Percentiles rank a stretch among this genome's conserved stretches.
phyloP scores from a whole-genome alignment of 2,113 vertebrate genomes.

The Trichechus manatus region DNA sequence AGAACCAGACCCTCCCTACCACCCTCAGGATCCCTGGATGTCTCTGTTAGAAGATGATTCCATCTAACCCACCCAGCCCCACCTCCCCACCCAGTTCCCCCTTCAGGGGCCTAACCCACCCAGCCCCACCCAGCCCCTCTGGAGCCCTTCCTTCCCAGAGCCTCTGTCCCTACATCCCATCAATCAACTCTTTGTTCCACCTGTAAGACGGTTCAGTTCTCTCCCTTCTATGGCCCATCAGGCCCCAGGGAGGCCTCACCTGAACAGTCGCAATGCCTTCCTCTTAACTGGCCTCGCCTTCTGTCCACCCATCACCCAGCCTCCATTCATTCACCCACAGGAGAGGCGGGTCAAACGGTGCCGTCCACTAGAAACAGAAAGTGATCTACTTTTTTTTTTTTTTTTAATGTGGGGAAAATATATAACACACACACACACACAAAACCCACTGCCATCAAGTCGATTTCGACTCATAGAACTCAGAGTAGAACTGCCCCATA shows the following conservation, averaged over 20 bases:
- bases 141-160: not conserved
- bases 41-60: not conserved
- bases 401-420: too few species aligned
- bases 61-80: rapidly evolving
- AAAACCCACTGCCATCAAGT: too few species aligned
- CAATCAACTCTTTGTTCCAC: not conserved
- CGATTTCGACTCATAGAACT: too few species aligned
- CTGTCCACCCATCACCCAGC: not conserved
- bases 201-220: rapidly evolving
- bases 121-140: not conserved
- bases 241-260: too few species aligned
- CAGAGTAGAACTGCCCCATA: too few species aligned
- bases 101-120: too few species aligned
- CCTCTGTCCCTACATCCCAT: not conserved
- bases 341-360: not conserved
- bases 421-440: too few species aligned
- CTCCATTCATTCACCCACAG: not conserved
- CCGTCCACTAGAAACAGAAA: not conserved
- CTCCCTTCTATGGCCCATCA: not conserved
- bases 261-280: not conserved
- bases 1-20: not conserved
- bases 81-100: not conserved
- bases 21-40: not conserved
- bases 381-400: not conserved
- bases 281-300: not conserved